These are phyloP conservation scores for Drosophila affinis DNA, from an alignment of 2,888 invertebrate genomes.

Conservation along the genomic window DNA sequence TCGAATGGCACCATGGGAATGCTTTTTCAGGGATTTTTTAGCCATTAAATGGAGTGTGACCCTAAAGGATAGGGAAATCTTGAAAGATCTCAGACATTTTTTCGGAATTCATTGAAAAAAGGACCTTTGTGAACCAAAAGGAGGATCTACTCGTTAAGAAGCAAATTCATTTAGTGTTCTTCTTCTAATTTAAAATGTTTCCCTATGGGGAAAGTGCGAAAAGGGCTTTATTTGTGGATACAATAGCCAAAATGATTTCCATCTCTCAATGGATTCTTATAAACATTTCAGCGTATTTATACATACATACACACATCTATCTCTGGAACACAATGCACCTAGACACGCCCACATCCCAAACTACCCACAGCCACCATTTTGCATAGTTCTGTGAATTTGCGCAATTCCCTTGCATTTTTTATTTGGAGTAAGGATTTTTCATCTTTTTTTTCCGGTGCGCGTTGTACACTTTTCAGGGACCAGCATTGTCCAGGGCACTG, in stretches of 20 bases:
- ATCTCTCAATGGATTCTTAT: constrained; percentile 32
- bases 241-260: constrained; percentile 48
- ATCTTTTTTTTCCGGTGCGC: constrained; percentile 32
- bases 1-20: constrained; percentile 13
- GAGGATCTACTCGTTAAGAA: too few relatives aligned
- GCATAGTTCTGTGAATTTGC: constrained; percentile 62
- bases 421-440: constrained; percentile 8
- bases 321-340: constrained; percentile 49
- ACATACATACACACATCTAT: constrained; percentile 31
- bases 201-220: too few relatives aligned
- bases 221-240: neutral
- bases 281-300: constrained; percentile 50
- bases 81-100: constrained; percentile 12
- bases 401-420: constrained; percentile 55
- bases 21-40: constrained; percentile 27
- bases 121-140: neutral
- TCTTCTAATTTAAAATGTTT: constrained; percentile 27
- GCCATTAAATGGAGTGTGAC: constrained; percentile 14
- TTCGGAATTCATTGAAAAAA: constrained; percentile 21
- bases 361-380: constrained; percentile 8
- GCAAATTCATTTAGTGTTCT: too few relatives aligned
- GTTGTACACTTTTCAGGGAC: constrained; percentile 46
- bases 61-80: neutral
- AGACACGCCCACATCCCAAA: constrained; percentile 20
- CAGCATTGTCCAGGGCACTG: constrained; percentile 40